These are phyloP conservation scores for Zelleria hepariella DNA, from an alignment of 2,888 invertebrate genomes.

Conservation along the genomic window DNA sequence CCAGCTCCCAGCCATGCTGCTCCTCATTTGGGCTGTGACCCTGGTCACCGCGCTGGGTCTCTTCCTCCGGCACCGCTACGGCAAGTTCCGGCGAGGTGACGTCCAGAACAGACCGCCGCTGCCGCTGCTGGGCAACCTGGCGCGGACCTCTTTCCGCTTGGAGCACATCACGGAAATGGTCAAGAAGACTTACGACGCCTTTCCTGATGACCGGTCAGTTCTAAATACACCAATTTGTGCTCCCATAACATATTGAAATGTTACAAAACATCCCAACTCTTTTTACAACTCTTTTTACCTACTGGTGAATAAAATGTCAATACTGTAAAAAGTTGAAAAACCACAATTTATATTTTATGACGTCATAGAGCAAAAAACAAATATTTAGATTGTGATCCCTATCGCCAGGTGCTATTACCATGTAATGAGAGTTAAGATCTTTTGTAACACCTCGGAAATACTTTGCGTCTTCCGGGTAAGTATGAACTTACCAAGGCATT, in stretches of 20 bases:
- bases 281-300: too few species aligned
- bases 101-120: constrained; percentile 23
- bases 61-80: constrained; percentile 24
- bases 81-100: constrained; percentile 25
- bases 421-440: too few species aligned
- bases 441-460: too few species aligned
- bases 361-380: too few species aligned
- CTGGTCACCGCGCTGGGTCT: constrained; percentile 20
- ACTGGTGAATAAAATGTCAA: too few species aligned
- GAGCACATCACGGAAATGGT: constrained; percentile 24
- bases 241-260: neutral
- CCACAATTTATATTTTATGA: too few species aligned
- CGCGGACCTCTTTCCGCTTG: constrained; percentile 14
- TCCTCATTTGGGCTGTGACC: constrained; percentile 25
- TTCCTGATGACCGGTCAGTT: constrained; percentile 29
- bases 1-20: constrained; percentile 20
- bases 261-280: too few species aligned
- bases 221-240: neutral
- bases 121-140: constrained; percentile 28
- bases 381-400: too few species aligned
- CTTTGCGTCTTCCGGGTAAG: too few species aligned
- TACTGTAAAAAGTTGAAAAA: too few species aligned
- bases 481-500: too few species aligned
- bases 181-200: constrained; percentile 19
- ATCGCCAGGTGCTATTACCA: too few species aligned